Conservation (phyloP, 2,797 vertebrate genomes). For the Erpetoichthys calabaricus region DNA sequence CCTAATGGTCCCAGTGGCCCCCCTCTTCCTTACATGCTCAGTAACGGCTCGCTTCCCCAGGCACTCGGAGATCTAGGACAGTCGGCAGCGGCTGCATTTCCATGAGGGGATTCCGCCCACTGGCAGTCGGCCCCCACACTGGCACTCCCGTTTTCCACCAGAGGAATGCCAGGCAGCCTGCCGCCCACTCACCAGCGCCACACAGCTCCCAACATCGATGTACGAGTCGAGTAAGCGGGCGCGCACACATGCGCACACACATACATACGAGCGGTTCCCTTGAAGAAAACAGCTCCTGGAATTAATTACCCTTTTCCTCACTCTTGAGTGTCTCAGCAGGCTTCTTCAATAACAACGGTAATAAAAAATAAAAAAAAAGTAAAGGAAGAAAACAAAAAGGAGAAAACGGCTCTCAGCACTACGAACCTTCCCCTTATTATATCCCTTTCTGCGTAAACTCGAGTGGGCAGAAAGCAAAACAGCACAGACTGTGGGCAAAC, state of each 20-base stretch:
- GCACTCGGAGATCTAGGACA: slow-evolving; percentile 32
- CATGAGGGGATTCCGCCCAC: slow-evolving; percentile 42
- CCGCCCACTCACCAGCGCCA: slow-evolving; percentile 6
- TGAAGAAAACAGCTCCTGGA: neutral
- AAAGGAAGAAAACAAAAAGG: neutral
- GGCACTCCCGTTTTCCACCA: slow-evolving; percentile 27
- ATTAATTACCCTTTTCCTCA: neutral
- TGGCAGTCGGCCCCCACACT: slow-evolving; percentile 14
- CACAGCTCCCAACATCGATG: too few relatives aligned
- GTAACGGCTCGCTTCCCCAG: slow-evolving; percentile 17
- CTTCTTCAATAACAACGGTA: neutral
- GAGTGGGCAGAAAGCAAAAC: slow-evolving; percentile 15
- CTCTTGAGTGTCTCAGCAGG: neutral
- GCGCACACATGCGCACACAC: slow-evolving; percentile 14
- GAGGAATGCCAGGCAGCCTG: slow-evolving; percentile 21
- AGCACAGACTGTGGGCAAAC: slow-evolving; percentile 19
- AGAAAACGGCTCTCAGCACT: too few relatives aligned
- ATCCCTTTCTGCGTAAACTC: neutral
- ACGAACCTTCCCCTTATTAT: neutral
- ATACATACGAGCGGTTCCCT: neutral
- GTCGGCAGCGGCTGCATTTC: slow-evolving; percentile 33
- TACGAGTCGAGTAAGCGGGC: neutral
- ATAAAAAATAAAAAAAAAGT: neutral
- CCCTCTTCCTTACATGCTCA: neutral
- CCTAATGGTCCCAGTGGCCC: neutral